phyloP scores from a whole-genome alignment of 1,140 invertebrate species.

The Drosophila erecta region DNA sequence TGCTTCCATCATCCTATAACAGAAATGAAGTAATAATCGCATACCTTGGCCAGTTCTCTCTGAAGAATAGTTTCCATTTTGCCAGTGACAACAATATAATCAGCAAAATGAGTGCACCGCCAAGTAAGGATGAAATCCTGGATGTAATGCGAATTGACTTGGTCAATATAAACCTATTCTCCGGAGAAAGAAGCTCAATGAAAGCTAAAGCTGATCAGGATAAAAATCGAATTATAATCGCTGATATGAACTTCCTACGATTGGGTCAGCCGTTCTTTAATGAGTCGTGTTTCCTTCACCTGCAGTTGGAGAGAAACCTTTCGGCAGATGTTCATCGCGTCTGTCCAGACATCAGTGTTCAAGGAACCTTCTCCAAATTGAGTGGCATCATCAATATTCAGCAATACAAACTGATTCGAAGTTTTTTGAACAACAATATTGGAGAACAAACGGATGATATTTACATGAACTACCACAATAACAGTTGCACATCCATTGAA shows the following conservation, averaged over 20 bases:
- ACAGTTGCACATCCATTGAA: slow-evolving; percentile 63
- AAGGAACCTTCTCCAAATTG: slow-evolving; percentile 94
- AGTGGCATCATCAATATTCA: slow-evolving; percentile 92
- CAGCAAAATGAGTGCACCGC: slow-evolving; percentile 83
- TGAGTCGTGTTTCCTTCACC: slow-evolving; percentile 91
- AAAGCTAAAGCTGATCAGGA: slow-evolving; percentile 42
- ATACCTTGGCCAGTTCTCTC: slow-evolving; percentile 92
- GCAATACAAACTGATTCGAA: slow-evolving; percentile 95
- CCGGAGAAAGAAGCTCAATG: slow-evolving; percentile 85
- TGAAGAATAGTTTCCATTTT: slow-evolving; percentile 90
- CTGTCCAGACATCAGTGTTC: slow-evolving; percentile 94
- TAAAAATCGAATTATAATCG: slow-evolving; percentile 61
- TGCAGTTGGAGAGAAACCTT: slow-evolving; percentile 94
- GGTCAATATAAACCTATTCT: slow-evolving; percentile 93
- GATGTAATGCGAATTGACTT: slow-evolving; percentile 92
- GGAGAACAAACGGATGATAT: slow-evolving; percentile 94
- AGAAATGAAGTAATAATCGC: slow-evolving; percentile 91
- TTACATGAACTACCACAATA: slow-evolving; percentile 71
- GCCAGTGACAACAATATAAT: slow-evolving; percentile 87
- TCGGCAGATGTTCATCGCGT: slow-evolving; percentile 85
- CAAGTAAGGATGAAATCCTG: slow-evolving; percentile 86
- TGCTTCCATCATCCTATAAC: slow-evolving; percentile 94
- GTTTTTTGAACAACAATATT: slow-evolving; percentile 95
- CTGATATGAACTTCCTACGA: slow-evolving; percentile 83
- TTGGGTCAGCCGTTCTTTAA: slow-evolving; percentile 89